Conservation (phyloP, 2,113 vertebrate genomes). For the Alexandromys fortis region DNA sequence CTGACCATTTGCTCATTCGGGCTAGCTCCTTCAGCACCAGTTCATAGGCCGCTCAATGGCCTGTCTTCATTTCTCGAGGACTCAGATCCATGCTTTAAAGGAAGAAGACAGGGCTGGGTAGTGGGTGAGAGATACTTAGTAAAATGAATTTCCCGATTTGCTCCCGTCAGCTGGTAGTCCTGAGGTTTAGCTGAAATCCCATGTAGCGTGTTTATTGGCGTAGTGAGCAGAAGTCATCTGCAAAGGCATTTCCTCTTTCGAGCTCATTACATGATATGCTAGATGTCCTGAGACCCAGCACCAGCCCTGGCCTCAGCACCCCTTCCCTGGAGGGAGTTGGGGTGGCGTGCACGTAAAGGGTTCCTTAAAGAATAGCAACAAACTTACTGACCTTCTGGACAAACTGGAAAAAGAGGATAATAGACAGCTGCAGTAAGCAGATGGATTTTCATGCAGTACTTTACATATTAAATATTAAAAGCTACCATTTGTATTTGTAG, state of each 20-base stretch:
- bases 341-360: not conserved
- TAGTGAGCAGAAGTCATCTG: not conserved
- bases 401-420: not conserved
- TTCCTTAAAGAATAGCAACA: not conserved
- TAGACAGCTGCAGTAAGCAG: not conserved
- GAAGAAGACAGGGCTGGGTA: not conserved
- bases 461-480: not conserved
- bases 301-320: not conserved
- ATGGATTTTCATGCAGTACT: not conserved
- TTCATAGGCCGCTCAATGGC: not conserved
- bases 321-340: not conserved
- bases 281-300: not conserved
- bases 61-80: not conserved
- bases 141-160: not conserved
- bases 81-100: not conserved
- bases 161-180: not conserved
- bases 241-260: not conserved
- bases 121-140: not conserved
- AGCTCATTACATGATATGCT: not conserved
- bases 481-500: not conserved
- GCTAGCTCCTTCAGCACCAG: not conserved
- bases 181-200: not conserved
- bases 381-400: not conserved
- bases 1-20: not conserved
- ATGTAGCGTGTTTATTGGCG: not conserved